Evolutionary conservation across 1,140 invertebrate genomes (phyloP).

Genomic region (Heliothis virescens): DNA sequence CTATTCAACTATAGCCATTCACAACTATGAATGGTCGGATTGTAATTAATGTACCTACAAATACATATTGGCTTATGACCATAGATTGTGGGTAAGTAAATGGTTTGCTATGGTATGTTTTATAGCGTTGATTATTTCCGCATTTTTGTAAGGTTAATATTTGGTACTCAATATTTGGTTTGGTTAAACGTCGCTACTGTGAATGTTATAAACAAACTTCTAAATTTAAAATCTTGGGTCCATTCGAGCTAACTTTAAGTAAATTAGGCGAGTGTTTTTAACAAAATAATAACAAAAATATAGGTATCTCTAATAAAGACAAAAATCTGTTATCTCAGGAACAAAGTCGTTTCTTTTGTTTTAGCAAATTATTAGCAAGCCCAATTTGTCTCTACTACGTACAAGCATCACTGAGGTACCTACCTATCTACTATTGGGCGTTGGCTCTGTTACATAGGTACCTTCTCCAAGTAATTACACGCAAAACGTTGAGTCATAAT

Average conservation of each 20-base stretch:
- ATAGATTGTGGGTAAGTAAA: constrained; percentile 4
- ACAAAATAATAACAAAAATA: too few relatives aligned
- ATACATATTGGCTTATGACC: not conserved
- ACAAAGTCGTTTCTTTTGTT: too few relatives aligned
- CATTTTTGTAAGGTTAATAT: not conserved
- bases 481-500: constrained; percentile 41
- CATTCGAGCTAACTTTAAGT: too few relatives aligned
- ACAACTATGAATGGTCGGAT: not conserved
- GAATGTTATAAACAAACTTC: not conserved
- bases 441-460: not conserved
- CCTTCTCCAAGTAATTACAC: not conserved
- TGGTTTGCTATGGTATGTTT: not conserved
- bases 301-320: too few relatives aligned
- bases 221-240: too few relatives aligned
- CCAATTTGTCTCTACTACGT: too few relatives aligned
- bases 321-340: too few relatives aligned
- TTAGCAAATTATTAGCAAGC: too few relatives aligned
- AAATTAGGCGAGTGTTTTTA: too few relatives aligned
- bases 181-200: not conserved
- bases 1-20: not conserved
- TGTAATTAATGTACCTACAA: not conserved
- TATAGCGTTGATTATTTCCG: constrained; percentile 7
- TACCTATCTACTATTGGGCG: too few relatives aligned
- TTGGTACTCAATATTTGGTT: not conserved
- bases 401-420: too few relatives aligned